Percentiles rank a stretch among this genome's conserved stretches.
These are phyloP conservation scores for Solenodon paradoxus DNA, from an alignment of 2,113 vertebrate genomes.

Conservation along the genomic window DNA sequence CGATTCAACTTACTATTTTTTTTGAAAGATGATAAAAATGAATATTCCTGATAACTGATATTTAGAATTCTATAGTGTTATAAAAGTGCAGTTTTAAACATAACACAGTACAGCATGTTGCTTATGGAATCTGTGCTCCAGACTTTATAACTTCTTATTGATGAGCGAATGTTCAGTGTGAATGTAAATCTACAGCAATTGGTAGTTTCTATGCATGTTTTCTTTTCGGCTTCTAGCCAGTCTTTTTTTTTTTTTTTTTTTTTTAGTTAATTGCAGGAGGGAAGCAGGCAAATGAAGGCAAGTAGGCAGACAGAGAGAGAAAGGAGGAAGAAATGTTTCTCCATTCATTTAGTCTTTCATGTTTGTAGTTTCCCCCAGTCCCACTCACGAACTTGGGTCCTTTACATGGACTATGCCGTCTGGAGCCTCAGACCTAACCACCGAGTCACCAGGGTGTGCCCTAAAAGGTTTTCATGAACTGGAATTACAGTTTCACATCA, in stretches of 20 bases:
- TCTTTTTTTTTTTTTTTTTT: too few species aligned
- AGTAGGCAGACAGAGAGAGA: too few species aligned
- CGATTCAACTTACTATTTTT: not conserved
- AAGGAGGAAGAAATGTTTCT: too few species aligned
- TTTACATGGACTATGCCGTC: too few species aligned
- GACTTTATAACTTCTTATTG: not conserved
- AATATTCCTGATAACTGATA: not conserved
- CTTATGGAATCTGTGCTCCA: not conserved
- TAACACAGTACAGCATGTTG: not conserved
- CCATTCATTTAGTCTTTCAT: too few species aligned
- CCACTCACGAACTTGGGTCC: too few species aligned
- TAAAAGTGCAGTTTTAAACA: not conserved
- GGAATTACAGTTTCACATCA: not conserved
- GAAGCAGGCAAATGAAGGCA: too few species aligned
- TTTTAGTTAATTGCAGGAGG: too few species aligned
- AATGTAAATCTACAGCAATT: not conserved
- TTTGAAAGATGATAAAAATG: not conserved
- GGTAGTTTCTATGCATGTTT: not conserved
- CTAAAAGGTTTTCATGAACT: conserved; percentile 8
- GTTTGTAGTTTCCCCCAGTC: too few species aligned
- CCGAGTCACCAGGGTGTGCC: too few species aligned
- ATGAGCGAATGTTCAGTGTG: not conserved
- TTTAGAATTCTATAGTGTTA: not conserved
- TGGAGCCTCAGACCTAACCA: too few species aligned
- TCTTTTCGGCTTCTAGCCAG: not conserved